Conservation (phyloP, 2,113 vertebrate genomes). For the Micromys minutus region DNA sequence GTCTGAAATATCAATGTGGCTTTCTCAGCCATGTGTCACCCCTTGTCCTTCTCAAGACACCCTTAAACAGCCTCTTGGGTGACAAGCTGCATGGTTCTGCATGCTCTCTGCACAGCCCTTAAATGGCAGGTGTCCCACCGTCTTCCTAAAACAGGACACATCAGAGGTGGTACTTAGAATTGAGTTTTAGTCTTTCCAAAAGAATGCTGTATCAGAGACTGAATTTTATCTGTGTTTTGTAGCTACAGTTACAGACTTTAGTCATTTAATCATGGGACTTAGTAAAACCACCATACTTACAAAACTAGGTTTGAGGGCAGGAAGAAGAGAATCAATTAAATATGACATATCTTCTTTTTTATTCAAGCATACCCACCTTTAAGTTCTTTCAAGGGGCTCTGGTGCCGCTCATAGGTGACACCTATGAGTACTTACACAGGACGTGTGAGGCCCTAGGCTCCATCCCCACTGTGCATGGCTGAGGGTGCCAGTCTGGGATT, state of each 20-base stretch:
- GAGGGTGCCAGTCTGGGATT: neutral
- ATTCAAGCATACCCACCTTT: neutral
- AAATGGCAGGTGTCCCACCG: neutral
- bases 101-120: neutral
- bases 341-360: constrained; percentile 1
- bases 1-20: constrained; percentile 13
- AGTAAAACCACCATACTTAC: constrained; percentile 34
- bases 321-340: neutral
- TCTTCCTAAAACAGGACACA: constrained; percentile 3
- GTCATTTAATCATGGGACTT: neutral
- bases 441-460: neutral
- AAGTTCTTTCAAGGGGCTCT: neutral
- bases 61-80: neutral
- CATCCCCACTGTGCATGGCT: too few species aligned
- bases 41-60: constrained; percentile 14
- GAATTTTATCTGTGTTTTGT: constrained; percentile 35
- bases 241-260: constrained; percentile 15
- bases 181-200: constrained; percentile 34
- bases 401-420: neutral
- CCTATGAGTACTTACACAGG: too few species aligned
- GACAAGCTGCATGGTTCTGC: neutral
- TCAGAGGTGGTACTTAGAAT: neutral
- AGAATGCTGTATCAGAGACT: neutral
- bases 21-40: neutral
- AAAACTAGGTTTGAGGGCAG: neutral